phyloP scores from a whole-genome alignment of 2,797 vertebrate species.

The Eulemur albifrons region DNA sequence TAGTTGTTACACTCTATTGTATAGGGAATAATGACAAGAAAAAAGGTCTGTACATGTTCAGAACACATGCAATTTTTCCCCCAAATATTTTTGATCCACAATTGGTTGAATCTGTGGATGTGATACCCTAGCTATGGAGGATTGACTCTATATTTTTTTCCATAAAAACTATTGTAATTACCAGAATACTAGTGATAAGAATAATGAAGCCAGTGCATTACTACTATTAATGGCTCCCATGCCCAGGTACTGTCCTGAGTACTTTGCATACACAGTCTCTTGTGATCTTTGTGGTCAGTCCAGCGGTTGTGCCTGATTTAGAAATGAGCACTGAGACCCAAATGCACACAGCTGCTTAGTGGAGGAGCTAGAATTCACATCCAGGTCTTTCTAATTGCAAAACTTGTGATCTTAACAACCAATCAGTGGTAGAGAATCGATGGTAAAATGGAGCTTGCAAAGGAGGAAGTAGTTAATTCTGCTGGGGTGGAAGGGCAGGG shows the following conservation, averaged over 20 bases:
- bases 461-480: not conserved
- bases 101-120: not conserved
- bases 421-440: not conserved
- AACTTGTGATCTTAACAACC: not conserved
- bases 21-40: not conserved
- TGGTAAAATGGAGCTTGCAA: not conserved
- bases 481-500: not conserved
- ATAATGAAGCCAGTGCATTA: not conserved
- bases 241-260: not conserved
- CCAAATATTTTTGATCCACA: not conserved
- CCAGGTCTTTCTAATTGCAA: not conserved
- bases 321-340: not conserved
- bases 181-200: not conserved
- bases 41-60: not conserved
- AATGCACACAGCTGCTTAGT: not conserved
- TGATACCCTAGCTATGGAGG: not conserved
- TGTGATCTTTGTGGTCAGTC: not conserved
- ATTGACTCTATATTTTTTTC: not conserved
- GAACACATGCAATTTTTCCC: not conserved
- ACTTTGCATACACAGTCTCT: not conserved
- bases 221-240: rapidly evolving
- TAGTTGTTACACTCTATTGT: not conserved
- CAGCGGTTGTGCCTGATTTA: not conserved
- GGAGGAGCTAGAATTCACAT: not conserved
- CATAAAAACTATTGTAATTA: not conserved